These are phyloP conservation scores for Pseudopodoces humilis DNA, from an alignment of 2,113 vertebrate genomes.

Conservation along the genomic window DNA sequence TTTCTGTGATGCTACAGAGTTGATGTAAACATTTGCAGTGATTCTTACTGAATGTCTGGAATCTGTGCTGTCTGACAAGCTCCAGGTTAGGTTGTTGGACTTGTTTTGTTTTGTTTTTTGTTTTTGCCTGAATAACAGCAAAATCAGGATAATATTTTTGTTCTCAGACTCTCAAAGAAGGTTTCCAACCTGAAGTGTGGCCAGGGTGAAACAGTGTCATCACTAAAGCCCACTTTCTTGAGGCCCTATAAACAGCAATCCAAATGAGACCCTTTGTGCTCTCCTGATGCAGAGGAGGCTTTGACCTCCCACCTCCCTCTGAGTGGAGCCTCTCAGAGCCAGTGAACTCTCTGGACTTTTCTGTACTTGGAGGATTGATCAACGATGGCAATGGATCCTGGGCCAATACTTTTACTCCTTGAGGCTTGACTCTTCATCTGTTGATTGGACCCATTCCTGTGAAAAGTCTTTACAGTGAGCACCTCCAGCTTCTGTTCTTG, in stretches of 20 bases:
- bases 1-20: background rate
- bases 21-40: background rate
- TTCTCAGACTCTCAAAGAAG: background rate
- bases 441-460: background rate
- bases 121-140: background rate
- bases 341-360: background rate
- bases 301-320: background rate
- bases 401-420: background rate
- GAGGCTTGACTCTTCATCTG: background rate
- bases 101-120: background rate
- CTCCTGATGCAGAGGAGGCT: background rate
- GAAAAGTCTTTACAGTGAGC: background rate
- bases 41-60: background rate
- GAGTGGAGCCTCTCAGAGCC: background rate
- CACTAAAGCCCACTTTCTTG: background rate
- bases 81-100: background rate
- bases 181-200: background rate
- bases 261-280: background rate
- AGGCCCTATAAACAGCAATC: background rate
- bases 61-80: background rate
- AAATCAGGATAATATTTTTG: background rate
- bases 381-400: fast-evolving
- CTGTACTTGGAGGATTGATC: no score
- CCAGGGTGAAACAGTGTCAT: background rate
- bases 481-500: background rate